These are phyloP conservation scores for Ormyrus pomaceus DNA, from an alignment of 2,888 invertebrate genomes.

Conservation along the genomic window DNA sequence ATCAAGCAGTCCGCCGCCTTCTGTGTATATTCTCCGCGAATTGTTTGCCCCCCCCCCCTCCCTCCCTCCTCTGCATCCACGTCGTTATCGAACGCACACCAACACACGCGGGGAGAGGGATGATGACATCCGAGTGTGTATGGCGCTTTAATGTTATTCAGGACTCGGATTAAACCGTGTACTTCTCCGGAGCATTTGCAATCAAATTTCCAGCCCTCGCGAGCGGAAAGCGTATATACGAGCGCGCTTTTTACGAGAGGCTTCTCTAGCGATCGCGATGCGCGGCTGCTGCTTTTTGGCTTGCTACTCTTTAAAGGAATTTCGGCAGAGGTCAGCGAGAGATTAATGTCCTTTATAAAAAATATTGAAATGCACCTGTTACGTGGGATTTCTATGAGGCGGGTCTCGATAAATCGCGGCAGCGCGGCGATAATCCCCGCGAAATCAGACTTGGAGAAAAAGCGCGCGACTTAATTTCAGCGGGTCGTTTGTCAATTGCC, in stretches of 20 bases:
- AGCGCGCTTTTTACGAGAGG: no score
- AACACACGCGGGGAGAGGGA: conserved; percentile 33
- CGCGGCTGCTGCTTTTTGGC: no score
- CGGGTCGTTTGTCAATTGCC: conserved; percentile 68
- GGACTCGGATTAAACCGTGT: conserved; percentile 69
- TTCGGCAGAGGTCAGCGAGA: no score
- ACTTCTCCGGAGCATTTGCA: conserved; percentile 62
- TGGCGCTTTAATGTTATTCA: conserved; percentile 67
- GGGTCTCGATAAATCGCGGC: neutral
- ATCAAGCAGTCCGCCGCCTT: conserved; percentile 46
- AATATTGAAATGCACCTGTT: no score
- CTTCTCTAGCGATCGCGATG: no score
- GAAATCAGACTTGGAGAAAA: neutral
- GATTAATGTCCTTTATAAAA: no score
- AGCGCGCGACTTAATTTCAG: conserved; percentile 64
- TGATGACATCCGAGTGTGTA: conserved; percentile 53
- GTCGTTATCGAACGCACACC: conserved; percentile 43
- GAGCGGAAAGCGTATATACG: no score
- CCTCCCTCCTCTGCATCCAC: conserved; percentile 21
- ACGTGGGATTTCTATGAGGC: no score
- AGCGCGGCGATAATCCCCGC: neutral
- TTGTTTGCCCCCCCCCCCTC: conserved; percentile 61
- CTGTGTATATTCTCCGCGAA: conserved; percentile 61
- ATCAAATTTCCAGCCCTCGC: conserved; percentile 41
- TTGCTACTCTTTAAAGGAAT: no score